Conservation (phyloP, 2,888 invertebrate genomes). For the Drosophila vallismaia region DNA sequence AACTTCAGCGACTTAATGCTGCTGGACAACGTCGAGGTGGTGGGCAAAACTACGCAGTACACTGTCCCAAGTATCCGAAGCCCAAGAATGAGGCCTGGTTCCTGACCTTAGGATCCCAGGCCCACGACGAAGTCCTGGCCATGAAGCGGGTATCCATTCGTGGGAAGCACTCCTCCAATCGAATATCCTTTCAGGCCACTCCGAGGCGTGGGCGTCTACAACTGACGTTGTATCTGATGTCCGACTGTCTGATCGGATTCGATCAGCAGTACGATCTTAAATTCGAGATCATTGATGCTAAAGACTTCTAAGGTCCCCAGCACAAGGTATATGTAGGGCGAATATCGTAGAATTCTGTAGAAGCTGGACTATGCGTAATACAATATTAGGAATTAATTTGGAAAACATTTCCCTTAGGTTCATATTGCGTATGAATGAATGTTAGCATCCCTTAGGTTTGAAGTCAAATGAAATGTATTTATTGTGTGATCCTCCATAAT, state of each 20-base stretch:
- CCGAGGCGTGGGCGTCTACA: conserved; percentile 88
- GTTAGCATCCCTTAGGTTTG: conserved; percentile 5
- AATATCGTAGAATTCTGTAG: conserved; percentile 26
- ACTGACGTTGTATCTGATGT: conserved; percentile 93
- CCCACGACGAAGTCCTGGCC: conserved; percentile 90
- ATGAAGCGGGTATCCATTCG: conserved; percentile 89
- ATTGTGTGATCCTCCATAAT: conserved; percentile 31
- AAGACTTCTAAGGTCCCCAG: conserved; percentile 22
- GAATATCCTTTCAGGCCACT: conserved; percentile 88
- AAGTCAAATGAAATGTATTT: conserved; percentile 25
- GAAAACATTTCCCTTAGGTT: background rate
- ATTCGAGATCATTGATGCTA: conserved; percentile 84
- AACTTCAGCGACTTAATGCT: conserved; percentile 85
- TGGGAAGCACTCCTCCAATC: conserved; percentile 84
- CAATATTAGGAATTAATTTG: background rate
- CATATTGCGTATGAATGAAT: conserved; percentile 1
- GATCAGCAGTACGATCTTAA: conserved; percentile 93
- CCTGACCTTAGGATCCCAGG: conserved; percentile 90
- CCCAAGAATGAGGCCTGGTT: conserved; percentile 99
- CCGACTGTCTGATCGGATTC: conserved; percentile 96
- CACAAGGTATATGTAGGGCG: background rate
- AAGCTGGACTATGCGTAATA: conserved; percentile 19
- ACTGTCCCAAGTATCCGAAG: conserved; percentile 94
- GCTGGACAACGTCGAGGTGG: conserved; percentile 79
- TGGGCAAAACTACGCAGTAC: conserved; percentile 86